Evolutionary conservation across 2,888 invertebrate genomes (phyloP), one percentile per base, ranked within the genome.

Genomic region (Hemaris fuciformis): DNA sequence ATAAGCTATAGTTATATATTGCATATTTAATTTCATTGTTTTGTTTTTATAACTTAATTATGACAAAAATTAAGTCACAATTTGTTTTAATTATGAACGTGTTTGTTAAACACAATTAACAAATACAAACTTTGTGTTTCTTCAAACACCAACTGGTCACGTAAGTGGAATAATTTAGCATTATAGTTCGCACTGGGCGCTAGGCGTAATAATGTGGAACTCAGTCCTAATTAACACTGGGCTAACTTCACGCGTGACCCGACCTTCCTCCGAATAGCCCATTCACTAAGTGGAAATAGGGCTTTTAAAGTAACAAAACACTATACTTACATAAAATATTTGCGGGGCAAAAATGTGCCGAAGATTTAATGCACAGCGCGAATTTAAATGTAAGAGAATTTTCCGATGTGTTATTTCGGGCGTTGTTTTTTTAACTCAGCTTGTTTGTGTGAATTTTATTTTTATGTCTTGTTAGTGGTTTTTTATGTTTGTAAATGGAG

Each of bases 241-340:
- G 59, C 43, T 25, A 3, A 59, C 59, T 59, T 59, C 27, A 27
- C 59, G 18, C 59, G 38, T 38, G 59, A 59, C 58, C 58, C 58
- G 43, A 59, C 59, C 59, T n/a, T 25, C 58, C 3, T 25, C 59
- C 43, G 7, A 53, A 59, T 59, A 43, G 27, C 43, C 59, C 18
- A 59, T 43, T 59, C 27, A 53, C 31, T 31, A 31, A 53, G 53
- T 31, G 18, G 27, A 10, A 53, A 53, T 53, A 53, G 27, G 53
- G 31, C 53, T 53, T 53, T 31, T 53, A 20, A 53, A 53, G 18
- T 53, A 53, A 31, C 53, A 53, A 53, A 53, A 53, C 31, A 31
- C 53, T 53, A 53, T 31, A 48, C 31, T 22, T 43, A 43, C 18
- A 18, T 53, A 31, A 20, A 53, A 20, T 53, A 53, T 53, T 27